Percentiles rank a stretch among this genome's conserved stretches.
These are phyloP conservation scores for Netelia inedita DNA, from an alignment of 2,888 invertebrate species.

Conservation along the genomic window DNA sequence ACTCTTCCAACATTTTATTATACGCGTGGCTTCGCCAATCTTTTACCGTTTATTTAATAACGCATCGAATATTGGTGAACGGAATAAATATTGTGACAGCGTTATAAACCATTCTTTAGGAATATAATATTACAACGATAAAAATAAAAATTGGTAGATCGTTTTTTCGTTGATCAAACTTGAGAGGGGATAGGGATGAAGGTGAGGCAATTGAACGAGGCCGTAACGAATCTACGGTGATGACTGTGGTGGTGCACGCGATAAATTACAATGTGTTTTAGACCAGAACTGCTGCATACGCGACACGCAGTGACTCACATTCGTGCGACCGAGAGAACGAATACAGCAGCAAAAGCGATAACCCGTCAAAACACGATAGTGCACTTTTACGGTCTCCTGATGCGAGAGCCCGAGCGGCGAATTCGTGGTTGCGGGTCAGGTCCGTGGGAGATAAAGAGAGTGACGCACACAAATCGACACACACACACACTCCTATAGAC, in stretches of 20 bases:
- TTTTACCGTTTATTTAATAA: conserved; percentile 22
- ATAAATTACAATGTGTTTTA: conserved; percentile 64
- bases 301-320: neutral
- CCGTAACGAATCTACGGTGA: conserved; percentile 38
- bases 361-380: conserved; percentile 64
- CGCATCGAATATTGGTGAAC: neutral
- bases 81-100: neutral
- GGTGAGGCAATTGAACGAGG: neutral
- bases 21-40: neutral
- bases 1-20: neutral
- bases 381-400: conserved; percentile 52
- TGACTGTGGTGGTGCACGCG: conserved; percentile 69
- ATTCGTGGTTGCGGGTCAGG: conserved; percentile 48
- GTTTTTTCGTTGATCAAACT: conserved; percentile 46
- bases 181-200: neutral
- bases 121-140: too few species aligned
- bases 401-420: conserved; percentile 7
- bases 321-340: neutral
- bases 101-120: too few species aligned
- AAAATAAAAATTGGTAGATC: neutral
- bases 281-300: conserved; percentile 14
- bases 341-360: conserved; percentile 54
- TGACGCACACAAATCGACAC: neutral
- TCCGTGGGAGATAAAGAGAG: conserved; percentile 13
- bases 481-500: too few species aligned